Conservation (phyloP, 2,797 vertebrate genomes). For the Sebastes trivittatus region DNA sequence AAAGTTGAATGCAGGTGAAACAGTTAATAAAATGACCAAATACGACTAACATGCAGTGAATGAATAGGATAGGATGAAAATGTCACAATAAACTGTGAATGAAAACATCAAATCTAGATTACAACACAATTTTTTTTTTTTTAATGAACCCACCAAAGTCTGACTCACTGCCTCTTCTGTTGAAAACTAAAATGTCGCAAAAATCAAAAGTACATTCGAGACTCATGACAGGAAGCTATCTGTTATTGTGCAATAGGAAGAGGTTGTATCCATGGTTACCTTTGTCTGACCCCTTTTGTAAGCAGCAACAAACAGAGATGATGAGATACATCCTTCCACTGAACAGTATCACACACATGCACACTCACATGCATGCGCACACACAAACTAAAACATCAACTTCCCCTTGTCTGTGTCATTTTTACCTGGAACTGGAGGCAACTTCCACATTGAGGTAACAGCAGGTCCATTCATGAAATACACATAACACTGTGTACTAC, state of each 20-base stretch:
- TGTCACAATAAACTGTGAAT: slow-evolving; percentile 21
- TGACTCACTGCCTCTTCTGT: slow-evolving; percentile 51
- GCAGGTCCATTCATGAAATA: neutral
- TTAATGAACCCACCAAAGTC: slow-evolving; percentile 37
- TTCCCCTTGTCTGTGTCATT: slow-evolving; percentile 1
- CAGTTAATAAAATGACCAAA: neutral
- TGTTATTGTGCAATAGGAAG: slow-evolving; percentile 64
- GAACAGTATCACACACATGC: neutral
- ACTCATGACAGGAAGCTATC: slow-evolving; percentile 54
- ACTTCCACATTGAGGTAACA: neutral
- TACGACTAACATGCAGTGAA: neutral
- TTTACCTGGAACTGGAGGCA: slow-evolving; percentile 1
- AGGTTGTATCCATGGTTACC: slow-evolving; percentile 59
- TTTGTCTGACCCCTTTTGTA: slow-evolving; percentile 46
- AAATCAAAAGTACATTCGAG: slow-evolving; percentile 48
- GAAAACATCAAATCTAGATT: slow-evolving; percentile 33
- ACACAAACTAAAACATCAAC: neutral
- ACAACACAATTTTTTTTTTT: slow-evolving; percentile 12
- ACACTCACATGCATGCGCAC: neutral
- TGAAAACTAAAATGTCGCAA: slow-evolving; percentile 49
- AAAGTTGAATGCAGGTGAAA: neutral
- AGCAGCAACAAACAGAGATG: slow-evolving; percentile 15
- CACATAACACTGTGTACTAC: neutral
- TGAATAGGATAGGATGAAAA: neutral
- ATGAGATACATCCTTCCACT: slow-evolving; percentile 26